These are phyloP conservation scores for Drosophila histrio DNA, from an alignment of 2,888 invertebrate species.

Conservation along the genomic window DNA sequence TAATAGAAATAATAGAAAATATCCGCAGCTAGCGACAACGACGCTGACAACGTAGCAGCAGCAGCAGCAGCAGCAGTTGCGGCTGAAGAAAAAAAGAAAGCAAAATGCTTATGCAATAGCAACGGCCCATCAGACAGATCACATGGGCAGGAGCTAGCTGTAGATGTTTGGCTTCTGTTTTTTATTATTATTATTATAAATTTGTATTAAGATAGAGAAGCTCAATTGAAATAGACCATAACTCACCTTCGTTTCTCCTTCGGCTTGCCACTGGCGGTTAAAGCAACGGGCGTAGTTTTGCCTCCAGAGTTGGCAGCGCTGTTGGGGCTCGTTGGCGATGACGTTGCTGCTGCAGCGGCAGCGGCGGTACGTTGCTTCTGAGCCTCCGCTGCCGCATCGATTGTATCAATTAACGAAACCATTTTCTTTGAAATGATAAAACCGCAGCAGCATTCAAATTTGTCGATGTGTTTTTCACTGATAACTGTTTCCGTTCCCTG, in stretches of 20 bases:
- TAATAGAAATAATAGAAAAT: slow-evolving; percentile 15
- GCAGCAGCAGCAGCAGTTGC: slow-evolving; percentile 27
- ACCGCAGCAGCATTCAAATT: slow-evolving; percentile 64
- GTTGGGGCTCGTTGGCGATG: slow-evolving; percentile 22
- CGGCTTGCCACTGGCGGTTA: slow-evolving; percentile 83
- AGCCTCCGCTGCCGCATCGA: slow-evolving; percentile 71
- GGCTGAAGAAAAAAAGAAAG: slow-evolving; percentile 58
- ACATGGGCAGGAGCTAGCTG: slow-evolving; percentile 40
- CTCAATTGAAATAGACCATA: neutral
- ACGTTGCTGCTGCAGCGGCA: slow-evolving; percentile 45
- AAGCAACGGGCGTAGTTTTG: slow-evolving; percentile 31
- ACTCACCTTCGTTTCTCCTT: slow-evolving; percentile 90
- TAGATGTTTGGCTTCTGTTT: neutral
- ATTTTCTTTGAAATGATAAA: slow-evolving; percentile 65
- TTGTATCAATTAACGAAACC: slow-evolving; percentile 78
- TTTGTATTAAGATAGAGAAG: slow-evolving; percentile 2
- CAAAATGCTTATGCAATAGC: slow-evolving; percentile 65
- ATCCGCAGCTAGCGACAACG: slow-evolving; percentile 19
- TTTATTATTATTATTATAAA: neutral
- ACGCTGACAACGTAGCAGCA: slow-evolving; percentile 19
- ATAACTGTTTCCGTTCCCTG: slow-evolving; percentile 24
- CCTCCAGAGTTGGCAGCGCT: slow-evolving; percentile 23
- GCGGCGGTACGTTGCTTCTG: slow-evolving; percentile 62
- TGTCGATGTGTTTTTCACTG: slow-evolving; percentile 27
- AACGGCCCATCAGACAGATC: slow-evolving; percentile 47